Base-by-base conservation (phyloP, 2,888 invertebrate genomes). In the Papilio protenor region DNA sequence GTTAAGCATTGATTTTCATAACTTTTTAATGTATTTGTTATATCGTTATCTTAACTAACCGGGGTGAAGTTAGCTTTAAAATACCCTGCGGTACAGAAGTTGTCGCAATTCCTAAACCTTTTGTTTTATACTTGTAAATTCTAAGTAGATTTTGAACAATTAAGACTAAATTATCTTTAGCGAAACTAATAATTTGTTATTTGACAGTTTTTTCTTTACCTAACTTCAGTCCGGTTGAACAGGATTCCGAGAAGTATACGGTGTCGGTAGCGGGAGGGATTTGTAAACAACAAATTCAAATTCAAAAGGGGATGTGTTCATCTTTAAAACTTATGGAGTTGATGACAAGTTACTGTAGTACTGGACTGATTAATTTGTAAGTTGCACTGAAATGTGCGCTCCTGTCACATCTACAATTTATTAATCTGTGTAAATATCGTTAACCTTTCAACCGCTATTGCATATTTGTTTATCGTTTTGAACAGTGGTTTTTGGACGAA, bases 371-470 rank as follows among this genome's bases (percentile, higher is more conserved):
- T 76, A 76, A 79, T 69, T 73, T 59, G 59, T 79, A 76, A 73
- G 73, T 52, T 57, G 55, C 73, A 55, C 52, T 47, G 73, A 49
- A 69, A 21, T 23, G 33, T 75, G 61, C 23, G 72, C 73, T 70
- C 69, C 84, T 87, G 84, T 86, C 88, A 87, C 85, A 87, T 85
- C 82, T 89, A 89, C 84, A 83, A 87, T 85, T 89, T 91, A 90
- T 92, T 91, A 88, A 88, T 87, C 87, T 88, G 88, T 93, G 92
- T 93, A 93, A 92, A 93, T 93, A 93, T 92, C 90, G 91, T 92
- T 92, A 90, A 86, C 86, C 86, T 89, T 85, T 89, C 86, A 90
- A 91, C 89, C 90, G 89, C 88, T 92, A 89, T 89, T 88, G 86
- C 40, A 61, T 69, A 76, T 70, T 76, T 66, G 55, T 75, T 76